phyloP scores from a whole-genome alignment of 2,797 vertebrate genomes.

The Thunnus albacares region DNA sequence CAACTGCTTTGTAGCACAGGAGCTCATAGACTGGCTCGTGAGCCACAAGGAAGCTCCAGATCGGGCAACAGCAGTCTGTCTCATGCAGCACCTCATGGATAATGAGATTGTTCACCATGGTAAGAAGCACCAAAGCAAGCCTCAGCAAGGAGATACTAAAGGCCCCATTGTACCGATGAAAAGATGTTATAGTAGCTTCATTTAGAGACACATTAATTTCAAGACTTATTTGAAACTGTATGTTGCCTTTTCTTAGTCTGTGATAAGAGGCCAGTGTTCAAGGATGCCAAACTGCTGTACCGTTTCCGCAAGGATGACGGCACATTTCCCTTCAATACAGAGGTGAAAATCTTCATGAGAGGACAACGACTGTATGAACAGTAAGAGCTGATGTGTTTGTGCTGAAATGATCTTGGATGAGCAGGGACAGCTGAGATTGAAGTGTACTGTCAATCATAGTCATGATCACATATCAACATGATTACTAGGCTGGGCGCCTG shows the following conservation, averaged over 20 bases:
- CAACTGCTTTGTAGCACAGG: slow-evolving; percentile 91
- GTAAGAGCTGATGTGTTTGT: slow-evolving; percentile 80
- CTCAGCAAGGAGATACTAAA: background rate
- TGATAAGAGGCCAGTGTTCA: slow-evolving; percentile 89
- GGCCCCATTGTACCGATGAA: background rate
- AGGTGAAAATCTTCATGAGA: slow-evolving; percentile 90
- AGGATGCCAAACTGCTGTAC: slow-evolving; percentile 92
- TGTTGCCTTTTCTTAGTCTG: slow-evolving; percentile 84
- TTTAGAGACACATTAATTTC: background rate
- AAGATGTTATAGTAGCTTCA: background rate
- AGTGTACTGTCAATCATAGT: background rate
- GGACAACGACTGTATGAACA: slow-evolving; percentile 91
- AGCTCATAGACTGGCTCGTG: slow-evolving; percentile 90
- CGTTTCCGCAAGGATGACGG: slow-evolving; percentile 93
- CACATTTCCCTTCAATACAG: slow-evolving; percentile 89
- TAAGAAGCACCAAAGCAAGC: slow-evolving; percentile 61
- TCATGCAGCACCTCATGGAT: slow-evolving; percentile 93
- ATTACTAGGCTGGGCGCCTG: background rate
- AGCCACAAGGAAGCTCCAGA: slow-evolving; percentile 90
- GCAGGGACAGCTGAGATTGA: slow-evolving; percentile 21
- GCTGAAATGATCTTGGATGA: slow-evolving; percentile 6
- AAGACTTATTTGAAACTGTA: background rate
- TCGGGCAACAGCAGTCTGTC: slow-evolving; percentile 84
- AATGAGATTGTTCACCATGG: slow-evolving; percentile 92
- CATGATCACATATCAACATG: slow-evolving; percentile 1